A percentile compares a stretch with the other conserved stretches of the same genome.
phyloP scores from a whole-genome alignment of 2,888 invertebrate species.

The Chrysolina haemoptera region DNA sequence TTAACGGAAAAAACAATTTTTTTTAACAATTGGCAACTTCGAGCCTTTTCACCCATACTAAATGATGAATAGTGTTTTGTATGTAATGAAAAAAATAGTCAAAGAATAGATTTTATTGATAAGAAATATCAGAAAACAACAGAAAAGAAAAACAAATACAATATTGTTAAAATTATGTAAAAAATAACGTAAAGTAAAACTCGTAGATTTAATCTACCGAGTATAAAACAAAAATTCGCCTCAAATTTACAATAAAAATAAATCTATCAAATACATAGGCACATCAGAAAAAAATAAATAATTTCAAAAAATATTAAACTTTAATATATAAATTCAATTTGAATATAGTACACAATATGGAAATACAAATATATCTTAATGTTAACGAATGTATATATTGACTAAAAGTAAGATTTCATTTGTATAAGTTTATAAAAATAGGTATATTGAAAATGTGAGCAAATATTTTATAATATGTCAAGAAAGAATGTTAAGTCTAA shows the following conservation, averaged over 20 bases:
- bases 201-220: constrained; percentile 30
- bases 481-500: background rate
- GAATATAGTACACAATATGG: constrained; percentile 9
- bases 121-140: constrained; percentile 48
- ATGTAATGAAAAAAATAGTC: background rate
- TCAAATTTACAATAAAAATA: constrained; percentile 42
- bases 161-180: constrained; percentile 44
- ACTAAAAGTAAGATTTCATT: background rate
- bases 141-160: constrained; percentile 44
- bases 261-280: constrained; percentile 49
- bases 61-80: too few species aligned
- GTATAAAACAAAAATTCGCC: constrained; percentile 38
- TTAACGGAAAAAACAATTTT: too few species aligned
- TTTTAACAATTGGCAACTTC: too few species aligned
- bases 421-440: background rate
- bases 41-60: too few species aligned
- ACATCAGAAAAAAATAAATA: constrained; percentile 52
- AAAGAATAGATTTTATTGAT: constrained; percentile 46
- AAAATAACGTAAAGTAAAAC: constrained; percentile 34
- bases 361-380: background rate
- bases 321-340: constrained; percentile 5
- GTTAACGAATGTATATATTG: constrained; percentile 3
- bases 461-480: background rate
- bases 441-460: constrained; percentile 12
- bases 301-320: constrained; percentile 41